Evolutionary conservation across 2,888 invertebrate species (phyloP).

Genomic region (Gibbula magus): DNA sequence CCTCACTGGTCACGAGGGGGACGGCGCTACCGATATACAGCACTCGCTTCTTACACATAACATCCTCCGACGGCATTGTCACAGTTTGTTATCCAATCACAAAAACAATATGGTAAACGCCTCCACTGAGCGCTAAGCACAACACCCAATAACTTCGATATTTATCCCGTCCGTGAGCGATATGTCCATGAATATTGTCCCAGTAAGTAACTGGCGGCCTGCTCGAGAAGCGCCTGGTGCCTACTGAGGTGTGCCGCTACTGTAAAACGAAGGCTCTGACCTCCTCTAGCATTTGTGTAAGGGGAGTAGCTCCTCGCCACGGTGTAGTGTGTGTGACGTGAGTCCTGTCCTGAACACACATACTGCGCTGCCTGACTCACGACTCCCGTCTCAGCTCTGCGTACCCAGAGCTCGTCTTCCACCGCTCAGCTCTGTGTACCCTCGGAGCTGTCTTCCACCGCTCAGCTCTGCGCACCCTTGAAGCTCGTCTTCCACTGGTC

Average conservation of each 20-base stretch:
- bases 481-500: not conserved
- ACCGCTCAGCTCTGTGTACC: not conserved
- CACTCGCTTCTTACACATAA: conserved; percentile 64
- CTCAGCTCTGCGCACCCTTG: not conserved
- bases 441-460: not conserved
- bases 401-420: not conserved
- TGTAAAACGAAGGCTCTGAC: conserved; percentile 2
- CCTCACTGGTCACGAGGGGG: conserved; percentile 69
- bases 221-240: not conserved
- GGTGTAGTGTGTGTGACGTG: not conserved
- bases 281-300: conserved; percentile 32
- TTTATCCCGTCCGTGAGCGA: not conserved
- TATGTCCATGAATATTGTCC: not conserved
- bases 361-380: conserved; percentile 20
- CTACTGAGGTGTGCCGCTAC: not conserved
- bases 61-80: conserved; percentile 49
- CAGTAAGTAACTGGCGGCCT: not conserved
- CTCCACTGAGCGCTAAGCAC: too few species aligned
- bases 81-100: conserved; percentile 4
- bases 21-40: conserved; percentile 74
- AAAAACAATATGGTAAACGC: not conserved
- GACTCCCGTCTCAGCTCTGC: not conserved
- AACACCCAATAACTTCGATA: too few species aligned
- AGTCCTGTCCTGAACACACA: conserved; percentile 18
- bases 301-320: conserved; percentile 23